These are phyloP conservation scores for Gallinago media DNA, from an alignment of 2,113 vertebrate species.

Conservation along the genomic window DNA sequence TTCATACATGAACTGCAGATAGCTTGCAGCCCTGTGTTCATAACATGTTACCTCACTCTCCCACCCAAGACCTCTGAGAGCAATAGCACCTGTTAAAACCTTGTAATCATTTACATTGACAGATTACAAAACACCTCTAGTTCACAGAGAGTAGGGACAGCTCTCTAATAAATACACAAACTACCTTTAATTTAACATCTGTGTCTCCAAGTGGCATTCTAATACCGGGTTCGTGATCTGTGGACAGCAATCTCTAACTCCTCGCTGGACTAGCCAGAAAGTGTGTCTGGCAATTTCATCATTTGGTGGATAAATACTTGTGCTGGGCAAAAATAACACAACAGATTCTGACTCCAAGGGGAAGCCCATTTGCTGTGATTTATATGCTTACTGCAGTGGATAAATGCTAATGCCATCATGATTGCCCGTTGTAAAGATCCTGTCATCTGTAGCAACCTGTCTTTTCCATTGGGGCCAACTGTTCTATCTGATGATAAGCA, in stretches of 20 bases:
- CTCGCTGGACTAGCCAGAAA: background rate
- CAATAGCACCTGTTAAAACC: background rate
- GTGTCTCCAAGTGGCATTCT: background rate
- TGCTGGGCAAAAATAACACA: slow-evolving; percentile 24
- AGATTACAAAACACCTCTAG: background rate
- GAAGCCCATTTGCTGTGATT: slow-evolving; percentile 64
- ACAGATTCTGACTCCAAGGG: slow-evolving; percentile 34
- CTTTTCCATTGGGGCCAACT: background rate
- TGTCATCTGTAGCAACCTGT: slow-evolving; percentile 37
- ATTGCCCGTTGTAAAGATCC: slow-evolving; percentile 38
- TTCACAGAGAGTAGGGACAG: background rate
- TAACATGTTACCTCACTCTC: background rate
- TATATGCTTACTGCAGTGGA: slow-evolving; percentile 49
- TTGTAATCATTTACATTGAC: background rate
- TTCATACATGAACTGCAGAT: accelerated
- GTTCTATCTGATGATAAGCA: slow-evolving; percentile 1
- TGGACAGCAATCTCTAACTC: background rate
- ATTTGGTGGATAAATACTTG: slow-evolving; percentile 9
- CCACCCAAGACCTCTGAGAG: background rate
- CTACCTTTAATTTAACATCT: background rate
- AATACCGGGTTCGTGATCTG: background rate
- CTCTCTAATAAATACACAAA: background rate
- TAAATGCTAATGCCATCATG: slow-evolving; percentile 34
- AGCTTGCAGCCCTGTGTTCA: background rate
- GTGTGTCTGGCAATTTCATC: background rate